These are phyloP conservation scores for Brachionichthys hirsutus DNA, from an alignment of 2,113 vertebrate species.

Conservation along the genomic window DNA sequence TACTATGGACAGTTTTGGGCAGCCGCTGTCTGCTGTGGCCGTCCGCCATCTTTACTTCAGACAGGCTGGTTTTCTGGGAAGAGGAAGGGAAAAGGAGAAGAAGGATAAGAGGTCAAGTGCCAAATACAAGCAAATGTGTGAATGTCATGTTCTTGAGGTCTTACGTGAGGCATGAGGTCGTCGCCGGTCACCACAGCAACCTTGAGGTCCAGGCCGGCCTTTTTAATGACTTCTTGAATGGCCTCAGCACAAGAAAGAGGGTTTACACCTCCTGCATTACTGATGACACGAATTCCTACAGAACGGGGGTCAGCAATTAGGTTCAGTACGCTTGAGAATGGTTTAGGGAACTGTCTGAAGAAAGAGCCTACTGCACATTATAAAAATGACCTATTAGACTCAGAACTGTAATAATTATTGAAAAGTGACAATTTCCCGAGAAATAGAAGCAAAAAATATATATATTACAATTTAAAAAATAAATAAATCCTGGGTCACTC, in stretches of 20 bases:
- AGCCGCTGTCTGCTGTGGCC: constrained; percentile 66
- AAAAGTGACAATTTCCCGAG: too few relatives aligned
- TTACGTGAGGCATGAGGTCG: constrained; percentile 84
- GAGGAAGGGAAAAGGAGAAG: not conserved
- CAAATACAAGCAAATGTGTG: not conserved
- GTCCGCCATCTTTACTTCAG: constrained; percentile 72
- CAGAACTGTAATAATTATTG: too few relatives aligned
- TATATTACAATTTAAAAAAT: too few relatives aligned
- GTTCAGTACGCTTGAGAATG: not conserved
- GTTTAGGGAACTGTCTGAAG: too few relatives aligned
- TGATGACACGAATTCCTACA: constrained; percentile 84
- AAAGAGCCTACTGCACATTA: not conserved
- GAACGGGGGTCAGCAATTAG: not conserved
- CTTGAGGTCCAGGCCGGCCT: constrained; percentile 82
- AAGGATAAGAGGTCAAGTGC: not conserved
- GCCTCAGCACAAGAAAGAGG: constrained; percentile 82
- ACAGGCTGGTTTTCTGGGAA: constrained; percentile 76
- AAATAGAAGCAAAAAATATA: too few relatives aligned
- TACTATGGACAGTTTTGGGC: constrained; percentile 81
- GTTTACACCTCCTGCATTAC: constrained; percentile 85
- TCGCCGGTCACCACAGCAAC: constrained; percentile 87
- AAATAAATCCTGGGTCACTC: too few relatives aligned
- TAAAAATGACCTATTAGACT: too few relatives aligned
- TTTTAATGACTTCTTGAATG: constrained; percentile 80
- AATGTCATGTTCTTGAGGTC: not conserved